These are phyloP conservation scores for Lasiurus cinereus DNA, from an alignment of 2,113 vertebrate genomes.

Conservation along the genomic window DNA sequence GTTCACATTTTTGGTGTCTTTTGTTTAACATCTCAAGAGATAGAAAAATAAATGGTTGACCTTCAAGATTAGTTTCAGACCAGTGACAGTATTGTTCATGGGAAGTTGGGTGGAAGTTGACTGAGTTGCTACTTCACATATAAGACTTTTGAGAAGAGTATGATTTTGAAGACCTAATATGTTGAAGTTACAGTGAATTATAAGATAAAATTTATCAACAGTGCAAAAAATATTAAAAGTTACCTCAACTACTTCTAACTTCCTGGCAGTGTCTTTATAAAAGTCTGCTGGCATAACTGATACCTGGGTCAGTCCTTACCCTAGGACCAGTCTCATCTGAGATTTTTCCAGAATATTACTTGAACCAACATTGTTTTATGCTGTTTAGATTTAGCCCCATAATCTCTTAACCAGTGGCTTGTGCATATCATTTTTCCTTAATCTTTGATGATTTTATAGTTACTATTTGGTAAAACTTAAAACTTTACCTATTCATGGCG, in stretches of 20 bases:
- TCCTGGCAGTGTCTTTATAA: not conserved
- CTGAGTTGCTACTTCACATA: not conserved
- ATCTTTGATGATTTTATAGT: not conserved
- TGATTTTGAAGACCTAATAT: not conserved
- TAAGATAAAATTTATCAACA: not conserved
- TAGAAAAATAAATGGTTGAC: not conserved
- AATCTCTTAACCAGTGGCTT: not conserved
- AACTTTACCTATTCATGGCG: not conserved
- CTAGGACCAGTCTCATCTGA: not conserved
- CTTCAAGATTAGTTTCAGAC: not conserved
- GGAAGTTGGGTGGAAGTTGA: not conserved
- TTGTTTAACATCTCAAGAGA: not conserved
- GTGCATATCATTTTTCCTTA: not conserved
- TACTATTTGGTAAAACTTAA: not conserved
- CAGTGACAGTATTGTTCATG: not conserved
- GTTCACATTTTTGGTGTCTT: not conserved
- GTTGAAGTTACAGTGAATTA: not conserved
- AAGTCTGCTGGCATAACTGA: not conserved
- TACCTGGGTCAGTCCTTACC: rapidly evolving
- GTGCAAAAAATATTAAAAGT: not conserved
- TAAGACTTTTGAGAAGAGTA: not conserved
- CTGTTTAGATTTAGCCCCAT: not conserved
- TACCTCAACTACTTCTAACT: not conserved
- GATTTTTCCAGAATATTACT: not conserved
- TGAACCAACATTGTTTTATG: not conserved